Evolutionary conservation across 1,140 invertebrate species (phyloP).

Genomic region (Drosophila burlai): DNA sequence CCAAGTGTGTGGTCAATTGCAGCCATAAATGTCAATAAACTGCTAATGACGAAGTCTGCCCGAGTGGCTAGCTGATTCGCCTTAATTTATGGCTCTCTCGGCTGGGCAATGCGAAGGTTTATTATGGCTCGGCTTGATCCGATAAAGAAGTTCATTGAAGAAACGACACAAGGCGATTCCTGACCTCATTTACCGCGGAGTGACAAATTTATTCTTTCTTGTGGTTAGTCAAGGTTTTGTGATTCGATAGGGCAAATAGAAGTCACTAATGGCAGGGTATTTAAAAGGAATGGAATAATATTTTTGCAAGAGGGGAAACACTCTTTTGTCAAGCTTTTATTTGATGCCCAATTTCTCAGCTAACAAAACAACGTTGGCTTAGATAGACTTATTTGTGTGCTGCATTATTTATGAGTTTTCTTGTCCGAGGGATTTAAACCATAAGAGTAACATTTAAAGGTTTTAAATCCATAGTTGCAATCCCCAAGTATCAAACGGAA

Average conservation of each 20-base stretch:
- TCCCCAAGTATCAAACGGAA: background rate
- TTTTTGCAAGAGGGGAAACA: background rate
- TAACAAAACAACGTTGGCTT: too few species aligned
- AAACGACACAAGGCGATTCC: conserved; percentile 19
- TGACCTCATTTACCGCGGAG: background rate
- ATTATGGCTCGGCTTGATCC: background rate
- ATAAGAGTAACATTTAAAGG: too few species aligned
- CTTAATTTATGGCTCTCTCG: conserved; percentile 3
- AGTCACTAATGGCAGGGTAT: background rate
- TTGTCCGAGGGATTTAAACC: too few species aligned
- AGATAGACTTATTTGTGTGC: background rate
- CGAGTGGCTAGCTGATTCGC: conserved; percentile 15
- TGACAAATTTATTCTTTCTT: background rate
- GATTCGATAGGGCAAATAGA: conserved; percentile 14
- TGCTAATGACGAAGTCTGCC: conserved; percentile 6
- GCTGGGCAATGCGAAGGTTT: conserved; percentile 23
- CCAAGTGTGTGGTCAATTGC: background rate
- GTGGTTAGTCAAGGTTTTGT: background rate
- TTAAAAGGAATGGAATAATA: background rate
- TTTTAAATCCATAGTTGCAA: too few species aligned
- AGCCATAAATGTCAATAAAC: conserved; percentile 32
- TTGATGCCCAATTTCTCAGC: background rate
- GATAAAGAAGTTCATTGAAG: conserved; percentile 39
- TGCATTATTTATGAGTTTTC: too few species aligned
- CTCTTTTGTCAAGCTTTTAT: background rate